A percentile compares a stretch with the other conserved stretches of the same genome.
phyloP scores from a whole-genome alignment of 2,113 vertebrate genomes.

The Chaetodon auriga region DNA sequence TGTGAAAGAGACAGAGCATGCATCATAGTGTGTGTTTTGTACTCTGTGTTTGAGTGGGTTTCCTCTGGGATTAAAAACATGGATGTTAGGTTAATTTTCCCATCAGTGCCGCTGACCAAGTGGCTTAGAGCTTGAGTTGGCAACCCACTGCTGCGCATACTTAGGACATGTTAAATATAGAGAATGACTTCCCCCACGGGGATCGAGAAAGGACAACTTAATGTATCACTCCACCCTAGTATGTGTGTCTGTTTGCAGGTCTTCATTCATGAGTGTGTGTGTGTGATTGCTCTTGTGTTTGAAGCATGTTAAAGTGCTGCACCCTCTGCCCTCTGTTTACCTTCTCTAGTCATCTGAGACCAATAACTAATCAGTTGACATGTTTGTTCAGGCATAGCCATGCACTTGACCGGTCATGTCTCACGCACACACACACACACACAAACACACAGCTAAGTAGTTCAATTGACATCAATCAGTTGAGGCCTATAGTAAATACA shows the following conservation, averaged over 20 bases:
- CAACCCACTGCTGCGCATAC: too few relatives aligned
- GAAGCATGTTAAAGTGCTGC: slow-evolving; percentile 63
- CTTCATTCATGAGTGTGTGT: slow-evolving; percentile 15
- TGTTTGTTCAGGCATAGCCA: slow-evolving; percentile 62
- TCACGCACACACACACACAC: slow-evolving; percentile 19
- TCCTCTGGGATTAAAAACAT: too few relatives aligned
- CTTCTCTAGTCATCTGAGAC: slow-evolving; percentile 57
- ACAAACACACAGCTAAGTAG: slow-evolving; percentile 19
- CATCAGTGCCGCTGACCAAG: too few relatives aligned
- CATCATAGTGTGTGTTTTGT: slow-evolving; percentile 28
- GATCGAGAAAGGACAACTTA: too few relatives aligned
- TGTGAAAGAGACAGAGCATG: neutral
- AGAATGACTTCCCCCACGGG: too few relatives aligned
- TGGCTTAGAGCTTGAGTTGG: too few relatives aligned
- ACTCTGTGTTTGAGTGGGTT: neutral
- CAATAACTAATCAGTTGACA: slow-evolving; percentile 64
- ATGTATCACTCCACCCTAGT: slow-evolving; percentile 30
- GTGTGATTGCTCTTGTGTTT: slow-evolving; percentile 53
- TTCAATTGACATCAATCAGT: slow-evolving; percentile 55
- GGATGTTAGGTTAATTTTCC: too few relatives aligned
- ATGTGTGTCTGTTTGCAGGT: slow-evolving; percentile 13
- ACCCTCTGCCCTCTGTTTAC: slow-evolving; percentile 49
- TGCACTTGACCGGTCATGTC: slow-evolving; percentile 63
- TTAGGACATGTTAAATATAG: too few relatives aligned
- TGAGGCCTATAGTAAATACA: slow-evolving; percentile 31